Base-by-base conservation (phyloP, 1,140 invertebrate genomes). In the Eriocheir sinensis region DNA sequence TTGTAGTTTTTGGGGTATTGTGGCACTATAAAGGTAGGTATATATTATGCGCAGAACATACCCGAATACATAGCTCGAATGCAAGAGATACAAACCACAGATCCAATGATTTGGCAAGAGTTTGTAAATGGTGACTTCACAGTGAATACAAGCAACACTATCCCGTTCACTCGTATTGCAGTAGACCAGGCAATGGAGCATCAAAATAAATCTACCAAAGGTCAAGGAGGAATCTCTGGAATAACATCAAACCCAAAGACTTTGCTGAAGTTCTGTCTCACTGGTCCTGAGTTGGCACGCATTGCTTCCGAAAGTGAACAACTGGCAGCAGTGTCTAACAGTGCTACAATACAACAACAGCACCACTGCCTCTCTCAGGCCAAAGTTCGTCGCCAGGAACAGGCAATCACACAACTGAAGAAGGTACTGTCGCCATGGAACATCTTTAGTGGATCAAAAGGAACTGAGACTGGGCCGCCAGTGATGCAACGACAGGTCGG, bases 201-300 rank as follows among this genome's bases (percentile, higher is more conserved):
- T 40, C 89, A 32, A 3, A 48, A 91, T 34, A 91, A 91, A 27
- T 30, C 38, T 40, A 91, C 48, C 48, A 79, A 91, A 79, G 89
- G 89, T 40, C 89, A 91, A 91, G 89, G 89, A 91, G 48, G 89
- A 60, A 91, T 91, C 27, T 91, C 89, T 34, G 89, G 86, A 89
- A 89, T 89, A 36, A 89, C 86, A 89, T 89, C 40, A n/a, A 4
- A 36, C 86, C 86, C 40, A 36, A 36, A 91, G 60, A 91, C 89
- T 15, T 91, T 91, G 30, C 89, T 60, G 21, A 91, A 91, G 89
- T 91, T 91, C 89, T 91, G 89, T 91, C 89, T 91, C 89, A 91
- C 60, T 8, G 89, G 8, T 34, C 89, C 89, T 91, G 48, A 91
- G 60, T 34, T 91, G n/a, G n/a, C n/a, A n/a, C n/a, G n/a, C n/a